These are phyloP conservation scores for Brachypteracias leptosomus DNA, from an alignment of 2,113 vertebrate species.

Conservation along the genomic window DNA sequence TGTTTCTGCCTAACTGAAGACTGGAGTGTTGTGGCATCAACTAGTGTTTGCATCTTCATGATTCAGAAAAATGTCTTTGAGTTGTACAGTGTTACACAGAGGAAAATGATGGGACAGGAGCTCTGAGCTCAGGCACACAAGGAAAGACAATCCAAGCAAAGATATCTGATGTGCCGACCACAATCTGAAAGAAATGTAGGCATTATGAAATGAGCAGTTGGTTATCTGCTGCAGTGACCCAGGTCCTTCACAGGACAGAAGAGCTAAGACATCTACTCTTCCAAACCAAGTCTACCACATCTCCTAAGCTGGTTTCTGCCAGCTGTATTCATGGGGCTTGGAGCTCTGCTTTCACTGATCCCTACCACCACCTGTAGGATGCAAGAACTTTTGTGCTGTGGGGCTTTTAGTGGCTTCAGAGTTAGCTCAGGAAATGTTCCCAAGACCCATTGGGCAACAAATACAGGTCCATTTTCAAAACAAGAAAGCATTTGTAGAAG, in stretches of 20 bases:
- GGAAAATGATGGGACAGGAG: background rate
- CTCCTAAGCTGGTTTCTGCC: background rate
- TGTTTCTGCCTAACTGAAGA: background rate
- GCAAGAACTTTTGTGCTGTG: background rate
- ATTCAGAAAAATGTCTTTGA: background rate
- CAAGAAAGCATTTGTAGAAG: background rate
- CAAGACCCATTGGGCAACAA: background rate
- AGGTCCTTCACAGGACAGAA: background rate
- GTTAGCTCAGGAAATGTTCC: background rate
- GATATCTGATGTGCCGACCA: background rate
- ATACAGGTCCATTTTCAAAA: background rate
- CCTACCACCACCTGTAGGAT: background rate
- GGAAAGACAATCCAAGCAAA: background rate
- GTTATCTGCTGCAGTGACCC: background rate
- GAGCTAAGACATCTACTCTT: background rate
- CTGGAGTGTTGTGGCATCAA: background rate
- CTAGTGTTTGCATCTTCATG: background rate
- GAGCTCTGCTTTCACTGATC: background rate
- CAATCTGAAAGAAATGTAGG: background rate
- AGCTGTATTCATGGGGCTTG: background rate
- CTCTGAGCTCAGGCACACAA: background rate
- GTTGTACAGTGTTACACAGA: background rate
- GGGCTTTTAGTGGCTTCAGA: background rate
- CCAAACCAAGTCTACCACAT: background rate
- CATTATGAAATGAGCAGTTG: background rate